phyloP scores from a whole-genome alignment of 2,113 vertebrate genomes.

The Stictonetta naevosa region DNA sequence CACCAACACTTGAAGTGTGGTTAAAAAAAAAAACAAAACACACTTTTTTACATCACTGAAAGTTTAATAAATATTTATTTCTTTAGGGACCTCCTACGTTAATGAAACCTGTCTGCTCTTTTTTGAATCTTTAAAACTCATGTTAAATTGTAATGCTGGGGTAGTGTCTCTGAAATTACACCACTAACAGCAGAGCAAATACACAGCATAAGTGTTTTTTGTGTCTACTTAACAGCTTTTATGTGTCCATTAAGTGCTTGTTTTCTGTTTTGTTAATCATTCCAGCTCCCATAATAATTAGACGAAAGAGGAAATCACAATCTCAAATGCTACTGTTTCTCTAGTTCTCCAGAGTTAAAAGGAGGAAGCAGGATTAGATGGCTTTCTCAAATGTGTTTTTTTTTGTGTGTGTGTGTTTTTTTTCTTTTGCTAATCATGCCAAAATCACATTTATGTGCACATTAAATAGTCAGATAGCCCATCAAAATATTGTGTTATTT shows the following conservation, averaged over 20 bases:
- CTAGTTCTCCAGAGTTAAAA: conserved; percentile 40
- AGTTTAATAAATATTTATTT: conserved; percentile 52
- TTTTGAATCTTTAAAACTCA: conserved; percentile 53
- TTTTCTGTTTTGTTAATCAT: conserved; percentile 70
- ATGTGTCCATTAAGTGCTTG: conserved; percentile 43
- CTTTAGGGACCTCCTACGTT: conserved; percentile 61
- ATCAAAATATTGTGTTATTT: conserved; percentile 6
- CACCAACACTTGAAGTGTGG: conserved; percentile 50
- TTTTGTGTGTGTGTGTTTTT: not conserved
- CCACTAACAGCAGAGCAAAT: not conserved
- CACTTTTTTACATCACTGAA: conserved; percentile 42
- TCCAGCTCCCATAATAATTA: conserved; percentile 35
- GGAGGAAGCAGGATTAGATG: conserved; percentile 60
- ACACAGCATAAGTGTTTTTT: not conserved
- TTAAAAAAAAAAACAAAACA: conserved; percentile 5
- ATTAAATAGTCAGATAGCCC: conserved; percentile 6
- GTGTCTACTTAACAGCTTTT: conserved; percentile 54
- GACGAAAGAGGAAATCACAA: conserved; percentile 52
- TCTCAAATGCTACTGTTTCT: conserved; percentile 54
- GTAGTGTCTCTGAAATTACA: conserved; percentile 46
- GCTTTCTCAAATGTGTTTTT: conserved; percentile 49
- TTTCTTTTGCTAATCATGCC: conserved; percentile 26
- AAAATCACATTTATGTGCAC: conserved; percentile 57
- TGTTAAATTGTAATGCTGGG: not conserved
- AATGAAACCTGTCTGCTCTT: conserved; percentile 52